These are phyloP conservation scores for Andrena hattorfiana DNA, from an alignment of 2,888 invertebrate species.

Conservation along the genomic window DNA sequence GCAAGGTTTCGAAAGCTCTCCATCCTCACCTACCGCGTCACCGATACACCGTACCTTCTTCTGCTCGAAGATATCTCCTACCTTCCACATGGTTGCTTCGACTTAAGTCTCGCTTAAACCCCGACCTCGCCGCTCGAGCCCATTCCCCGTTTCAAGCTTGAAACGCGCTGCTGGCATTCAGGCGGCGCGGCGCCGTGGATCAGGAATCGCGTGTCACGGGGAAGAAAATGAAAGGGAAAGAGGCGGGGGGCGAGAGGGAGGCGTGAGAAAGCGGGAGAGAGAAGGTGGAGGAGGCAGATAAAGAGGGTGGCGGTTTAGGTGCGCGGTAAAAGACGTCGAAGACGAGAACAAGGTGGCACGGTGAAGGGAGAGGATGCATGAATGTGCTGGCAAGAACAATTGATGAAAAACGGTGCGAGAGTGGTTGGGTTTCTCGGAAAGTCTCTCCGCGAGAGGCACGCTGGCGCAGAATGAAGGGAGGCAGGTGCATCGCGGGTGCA, in stretches of 20 bases:
- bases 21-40: too few species aligned
- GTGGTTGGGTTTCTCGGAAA: conserved; percentile 72
- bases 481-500: conserved; percentile 73
- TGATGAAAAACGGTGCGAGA: conserved; percentile 74
- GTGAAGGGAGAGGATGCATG: conserved; percentile 48
- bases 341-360: conserved; percentile 15
- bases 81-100: too few species aligned
- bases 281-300: conserved; percentile 45
- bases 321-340: conserved; percentile 15
- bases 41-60: too few species aligned
- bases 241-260: conserved; percentile 54
- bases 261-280: conserved; percentile 50
- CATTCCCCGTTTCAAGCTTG: neutral
- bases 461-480: conserved; percentile 67
- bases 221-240: conserved; percentile 55
- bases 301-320: conserved; percentile 45
- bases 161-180: neutral
- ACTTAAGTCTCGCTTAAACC: too few species aligned
- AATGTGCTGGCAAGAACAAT: conserved; percentile 69
- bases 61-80: too few species aligned
- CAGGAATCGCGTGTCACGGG: conserved; percentile 45
- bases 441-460: conserved; percentile 65
- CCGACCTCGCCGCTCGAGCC: too few species aligned
- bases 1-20: too few species aligned
- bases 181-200: conserved; percentile 26